phyloP scores from a whole-genome alignment of 2,797 vertebrate species.

The Leontocebus nigricollis region DNA sequence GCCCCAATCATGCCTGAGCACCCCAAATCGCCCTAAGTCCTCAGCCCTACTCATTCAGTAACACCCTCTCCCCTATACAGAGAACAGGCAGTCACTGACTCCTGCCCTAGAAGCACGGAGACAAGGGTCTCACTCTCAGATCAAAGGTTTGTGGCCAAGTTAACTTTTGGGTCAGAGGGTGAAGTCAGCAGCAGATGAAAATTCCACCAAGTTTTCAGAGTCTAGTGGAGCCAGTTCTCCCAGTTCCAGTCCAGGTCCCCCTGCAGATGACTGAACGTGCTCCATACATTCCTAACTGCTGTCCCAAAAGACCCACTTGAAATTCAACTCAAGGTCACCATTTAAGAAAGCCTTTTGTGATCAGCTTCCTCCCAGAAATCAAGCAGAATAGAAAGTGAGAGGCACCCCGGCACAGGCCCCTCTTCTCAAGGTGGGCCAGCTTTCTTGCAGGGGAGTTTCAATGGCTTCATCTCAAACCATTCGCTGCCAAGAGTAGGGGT shows the following conservation, averaged over 20 bases:
- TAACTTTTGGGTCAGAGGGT: conserved; percentile 33
- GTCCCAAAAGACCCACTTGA: conserved; percentile 38
- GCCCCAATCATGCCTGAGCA: not conserved
- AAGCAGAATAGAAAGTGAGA: not conserved
- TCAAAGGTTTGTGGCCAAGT: conserved; percentile 61
- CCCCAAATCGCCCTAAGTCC: not conserved
- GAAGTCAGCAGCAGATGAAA: conserved; percentile 41
- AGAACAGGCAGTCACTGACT: not conserved
- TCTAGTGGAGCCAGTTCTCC: not conserved
- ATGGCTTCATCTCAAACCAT: not conserved
- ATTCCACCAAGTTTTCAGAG: not conserved
- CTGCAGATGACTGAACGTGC: conserved; percentile 5
- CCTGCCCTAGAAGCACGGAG: not conserved
- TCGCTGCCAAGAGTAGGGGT: not conserved
- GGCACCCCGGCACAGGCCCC: not conserved
- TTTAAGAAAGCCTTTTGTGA: conserved; percentile 31
- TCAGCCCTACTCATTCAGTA: not conserved
- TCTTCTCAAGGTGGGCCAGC: not conserved
- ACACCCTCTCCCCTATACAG: not conserved
- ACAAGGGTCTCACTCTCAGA: conserved; percentile 43
- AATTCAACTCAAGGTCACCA: conserved; percentile 56
- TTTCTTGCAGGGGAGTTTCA: not conserved
- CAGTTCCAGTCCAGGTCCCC: not conserved
- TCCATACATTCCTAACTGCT: conserved; percentile 21
- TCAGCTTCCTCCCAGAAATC: not conserved